phyloP scores from a whole-genome alignment of 2,113 vertebrate genomes.

The Polyodon spathula region DNA sequence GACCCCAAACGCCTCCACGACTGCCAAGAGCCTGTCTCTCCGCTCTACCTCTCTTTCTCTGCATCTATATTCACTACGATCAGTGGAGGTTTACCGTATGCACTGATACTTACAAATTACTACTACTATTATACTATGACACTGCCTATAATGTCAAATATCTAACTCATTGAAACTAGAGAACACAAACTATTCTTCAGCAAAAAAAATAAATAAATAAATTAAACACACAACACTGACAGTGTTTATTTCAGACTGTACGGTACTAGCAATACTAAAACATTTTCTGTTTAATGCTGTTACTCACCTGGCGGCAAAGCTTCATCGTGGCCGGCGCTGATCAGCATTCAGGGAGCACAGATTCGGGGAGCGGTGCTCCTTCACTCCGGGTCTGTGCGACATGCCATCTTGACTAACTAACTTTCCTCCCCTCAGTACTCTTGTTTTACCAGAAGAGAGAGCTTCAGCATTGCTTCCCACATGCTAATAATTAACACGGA shows the following conservation, averaged over 20 bases:
- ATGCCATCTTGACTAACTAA: conserved; percentile 57
- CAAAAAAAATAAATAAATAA: too few species aligned
- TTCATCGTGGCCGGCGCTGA: conserved; percentile 28
- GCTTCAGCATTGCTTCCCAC: conserved; percentile 64
- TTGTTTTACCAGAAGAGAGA: conserved; percentile 32
- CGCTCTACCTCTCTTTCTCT: neutral
- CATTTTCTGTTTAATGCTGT: neutral
- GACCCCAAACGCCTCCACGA: too few species aligned
- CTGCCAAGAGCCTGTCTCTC: too few species aligned
- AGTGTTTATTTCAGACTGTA: too few species aligned
- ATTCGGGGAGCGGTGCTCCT: conserved; percentile 44
- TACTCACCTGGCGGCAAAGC: conserved; percentile 41
- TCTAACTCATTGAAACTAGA: neutral
- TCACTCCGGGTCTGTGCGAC: conserved; percentile 45
- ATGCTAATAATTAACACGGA: conserved; percentile 84
- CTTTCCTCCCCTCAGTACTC: conserved; percentile 40
- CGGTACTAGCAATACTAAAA: neutral
- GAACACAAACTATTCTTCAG: too few species aligned
- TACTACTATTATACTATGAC: too few species aligned
- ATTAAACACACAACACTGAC: too few species aligned
- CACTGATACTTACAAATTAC: too few species aligned
- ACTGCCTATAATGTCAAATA: too few species aligned
- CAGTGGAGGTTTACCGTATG: too few species aligned
- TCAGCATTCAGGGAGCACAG: conserved; percentile 25
- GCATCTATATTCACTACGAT: neutral